Base-by-base conservation (phyloP, 2,113 vertebrate genomes). In the Prunella fulvescens region DNA sequence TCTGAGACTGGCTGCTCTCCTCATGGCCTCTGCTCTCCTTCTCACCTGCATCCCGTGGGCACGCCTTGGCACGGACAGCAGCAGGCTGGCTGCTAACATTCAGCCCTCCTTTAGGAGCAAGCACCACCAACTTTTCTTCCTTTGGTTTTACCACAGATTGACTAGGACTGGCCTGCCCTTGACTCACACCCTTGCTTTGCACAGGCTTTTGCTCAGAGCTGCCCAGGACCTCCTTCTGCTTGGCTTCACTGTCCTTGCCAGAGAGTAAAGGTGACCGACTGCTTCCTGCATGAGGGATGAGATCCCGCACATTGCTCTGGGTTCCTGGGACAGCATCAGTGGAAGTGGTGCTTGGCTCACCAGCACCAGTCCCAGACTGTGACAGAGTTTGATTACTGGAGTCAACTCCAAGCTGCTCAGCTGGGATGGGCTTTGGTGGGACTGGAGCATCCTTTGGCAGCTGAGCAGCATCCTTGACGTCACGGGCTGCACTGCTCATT, bases 331-430 rank as follows among this genome's bases (percentile, higher is more conserved):
- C n/a, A 42, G 81, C 42, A 17, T 60, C 65, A 39, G 71, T 57
- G 24, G 86, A 92, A 50, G 85, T 3, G 19, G 67, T 42, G 45
- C 94, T 95, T 17, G 31, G 83, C 57, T 95, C 92, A 50, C 18
- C 81, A 73, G 88, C 17, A 9, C 35, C 26, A 82, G 26, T 19
- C 74, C 39, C 31, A 82, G 19, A 5, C 82, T 60, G 65, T n/a
- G 95, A 79, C 78, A 54, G 77, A 9, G 95, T 79, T 51, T 96
- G 96, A 81, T 76, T 95, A 65, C 82, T 88, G 37, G 97, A 86
- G 24, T 97, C 87, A 37, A 94, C 90, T 58, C 96, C 98, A 87
- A 98, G 98, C 95, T 98, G 98, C 97, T 98, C 98, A 42, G 64
- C 86, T 6, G 98, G 96, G 86, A 97, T 90, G 35, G 96, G 72